A percentile compares a stretch with the other conserved stretches of the same genome.
Evolutionary conservation across 2,888 invertebrate genomes (phyloP).

Genomic region (Euzetes globulus): DNA sequence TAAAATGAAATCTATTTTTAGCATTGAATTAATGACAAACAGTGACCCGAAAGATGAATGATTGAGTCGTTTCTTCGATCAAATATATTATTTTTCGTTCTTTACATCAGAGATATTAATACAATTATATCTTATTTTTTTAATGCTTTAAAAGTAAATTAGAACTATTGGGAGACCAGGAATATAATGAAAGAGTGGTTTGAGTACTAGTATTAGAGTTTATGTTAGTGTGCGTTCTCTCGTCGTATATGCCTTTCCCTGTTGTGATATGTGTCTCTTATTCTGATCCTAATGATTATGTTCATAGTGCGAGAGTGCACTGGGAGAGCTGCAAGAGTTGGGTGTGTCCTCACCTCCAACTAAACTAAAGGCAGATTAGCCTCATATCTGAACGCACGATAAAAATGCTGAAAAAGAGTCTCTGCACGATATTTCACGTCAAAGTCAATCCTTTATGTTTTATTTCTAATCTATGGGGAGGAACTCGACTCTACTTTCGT

Average conservation of each 20-base stretch:
- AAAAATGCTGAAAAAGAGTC: constrained; percentile 12
- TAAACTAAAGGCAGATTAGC: constrained; percentile 18
- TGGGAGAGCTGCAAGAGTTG: not conserved
- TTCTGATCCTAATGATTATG: constrained; percentile 1
- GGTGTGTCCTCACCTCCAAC: constrained; percentile 7
- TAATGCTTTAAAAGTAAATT: not conserved
- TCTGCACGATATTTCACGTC: constrained; percentile 25
- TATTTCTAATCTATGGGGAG: constrained; percentile 26
- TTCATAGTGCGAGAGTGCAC: not conserved
- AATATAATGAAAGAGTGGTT: not conserved
- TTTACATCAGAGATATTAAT: not conserved
- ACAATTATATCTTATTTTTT: not conserved
- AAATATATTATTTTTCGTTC: not conserved
- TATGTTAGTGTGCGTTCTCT: not conserved
- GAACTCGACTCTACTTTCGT: constrained; percentile 7
- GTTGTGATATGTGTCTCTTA: not conserved
- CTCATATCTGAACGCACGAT: constrained; percentile 22
- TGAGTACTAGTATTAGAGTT: not conserved
- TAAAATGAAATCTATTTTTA: not conserved
- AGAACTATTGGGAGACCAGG: not conserved
- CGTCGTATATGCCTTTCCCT: not conserved
- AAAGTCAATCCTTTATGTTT: constrained; percentile 30
- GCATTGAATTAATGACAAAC: constrained; percentile 8
- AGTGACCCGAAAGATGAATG: not conserved
- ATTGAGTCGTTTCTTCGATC: not conserved